Base-by-base conservation (phyloP, 1,140 invertebrate species). In the Pseudachorutes palmiensis region DNA sequence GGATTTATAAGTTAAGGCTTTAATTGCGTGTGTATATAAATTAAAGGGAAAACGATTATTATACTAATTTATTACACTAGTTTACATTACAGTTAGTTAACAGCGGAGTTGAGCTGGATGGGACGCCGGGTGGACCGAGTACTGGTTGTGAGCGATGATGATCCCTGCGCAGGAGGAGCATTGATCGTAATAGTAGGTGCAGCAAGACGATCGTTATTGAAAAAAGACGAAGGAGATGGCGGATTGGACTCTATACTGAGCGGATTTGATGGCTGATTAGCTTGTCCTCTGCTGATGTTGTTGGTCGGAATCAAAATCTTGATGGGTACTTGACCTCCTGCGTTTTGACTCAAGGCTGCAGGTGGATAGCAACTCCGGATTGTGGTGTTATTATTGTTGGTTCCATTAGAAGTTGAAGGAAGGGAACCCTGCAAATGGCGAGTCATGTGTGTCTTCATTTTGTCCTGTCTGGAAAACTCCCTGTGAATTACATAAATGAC, bases 371-470 rank as follows among this genome's bases (percentile, higher is more conserved):
- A 62, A 30, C 57, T 66, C 22, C 30, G 31, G 3, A 55, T 45
- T 24, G 61, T 62, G 24, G 59, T 1, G 16, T n/a, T 63, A 32
- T 58, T 68, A 36, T 24, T 16, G 29, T 26, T 30, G n/a, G n/a
- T n/a, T n/a, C n/a, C n/a, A n/a, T 30, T 49, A 60, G 58, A 19
- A 30, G 9, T 55, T 22, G 24, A 14, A 14, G 51, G 51, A 16
- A 55, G 12, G 24, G 61, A 28, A 29, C 64, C 64, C 26, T 65
- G 70, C 19, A 71, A 49, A 61, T 71, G 70, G n/a, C 65, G 19
- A 32, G 64, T 66, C 32, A 71, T 57, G 45, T 71, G 70, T 28
- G 41, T 36, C 64, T 71, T 71, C 26, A 71, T 36, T 59, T 71
- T 71, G 45, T 71, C 70, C 59, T 71, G 70, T 26, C 70, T 51